Percentiles rank a stretch among this genome's conserved stretches.
These are phyloP conservation scores for Sebastes matsubarae DNA, from an alignment of 2,797 vertebrate genomes.

Conservation along the genomic window DNA sequence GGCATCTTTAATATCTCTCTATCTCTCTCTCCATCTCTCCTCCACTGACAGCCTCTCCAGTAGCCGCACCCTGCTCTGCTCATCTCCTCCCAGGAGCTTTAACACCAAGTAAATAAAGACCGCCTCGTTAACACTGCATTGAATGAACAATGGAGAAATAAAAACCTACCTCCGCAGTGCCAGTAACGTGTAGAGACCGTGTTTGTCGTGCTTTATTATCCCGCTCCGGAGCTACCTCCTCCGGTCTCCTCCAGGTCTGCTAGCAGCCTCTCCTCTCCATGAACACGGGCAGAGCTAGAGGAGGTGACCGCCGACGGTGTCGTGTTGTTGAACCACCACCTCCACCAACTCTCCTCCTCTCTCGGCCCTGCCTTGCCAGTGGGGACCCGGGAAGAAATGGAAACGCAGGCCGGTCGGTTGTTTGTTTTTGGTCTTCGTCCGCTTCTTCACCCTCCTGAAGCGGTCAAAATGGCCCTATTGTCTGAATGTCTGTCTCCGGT, in stretches of 20 bases:
- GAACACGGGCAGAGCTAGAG: constrained; percentile 9
- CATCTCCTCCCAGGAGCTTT: constrained; percentile 67
- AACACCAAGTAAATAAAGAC: constrained; percentile 61
- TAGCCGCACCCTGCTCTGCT: constrained; percentile 78
- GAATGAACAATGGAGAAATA: constrained; percentile 5
- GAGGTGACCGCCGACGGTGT: constrained; percentile 4
- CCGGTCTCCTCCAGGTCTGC: constrained; percentile 57
- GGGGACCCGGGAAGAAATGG: not conserved
- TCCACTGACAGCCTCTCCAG: constrained; percentile 57
- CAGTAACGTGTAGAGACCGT: not conserved
- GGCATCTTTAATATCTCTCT: constrained; percentile 4
- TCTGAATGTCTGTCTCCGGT: constrained; percentile 56
- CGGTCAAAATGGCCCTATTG: constrained; percentile 84
- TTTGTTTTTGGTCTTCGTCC: not conserved
- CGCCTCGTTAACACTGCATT: constrained; percentile 59
- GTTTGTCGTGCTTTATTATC: constrained; percentile 30
- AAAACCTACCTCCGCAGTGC: constrained; percentile 65
- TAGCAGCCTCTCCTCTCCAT: constrained; percentile 59
- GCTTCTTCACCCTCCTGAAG: constrained; percentile 23
- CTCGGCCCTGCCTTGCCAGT: not conserved
- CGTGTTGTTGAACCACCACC: not conserved
- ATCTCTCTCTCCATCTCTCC: not conserved
- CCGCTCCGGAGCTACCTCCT: constrained; percentile 41
- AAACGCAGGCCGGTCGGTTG: not conserved
- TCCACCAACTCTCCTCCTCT: not conserved